These are phyloP conservation scores for Tetragnatha versicolor DNA, from an alignment of 1,140 invertebrate genomes.

Conservation along the genomic window DNA sequence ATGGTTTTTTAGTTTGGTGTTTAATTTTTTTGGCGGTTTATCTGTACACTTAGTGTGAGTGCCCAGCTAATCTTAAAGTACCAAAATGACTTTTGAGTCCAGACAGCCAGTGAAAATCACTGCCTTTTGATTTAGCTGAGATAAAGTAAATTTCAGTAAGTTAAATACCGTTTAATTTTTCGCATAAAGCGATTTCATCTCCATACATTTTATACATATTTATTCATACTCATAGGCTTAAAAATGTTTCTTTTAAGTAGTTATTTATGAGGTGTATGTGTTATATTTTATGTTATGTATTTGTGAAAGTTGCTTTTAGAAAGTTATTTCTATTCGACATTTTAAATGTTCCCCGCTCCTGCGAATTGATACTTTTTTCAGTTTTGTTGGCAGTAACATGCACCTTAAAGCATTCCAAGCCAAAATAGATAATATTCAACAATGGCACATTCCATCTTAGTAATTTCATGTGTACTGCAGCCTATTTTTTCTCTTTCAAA, in stretches of 20 bases:
- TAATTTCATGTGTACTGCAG: constrained; percentile 47
- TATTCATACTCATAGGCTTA: constrained; percentile 38
- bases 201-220: constrained; percentile 13
- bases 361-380: constrained; percentile 37
- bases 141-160: constrained; percentile 17
- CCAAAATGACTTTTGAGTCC: neutral
- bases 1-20: too few species aligned
- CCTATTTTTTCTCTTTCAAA: constrained; percentile 43
- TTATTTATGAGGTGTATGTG: neutral
- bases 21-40: too few species aligned
- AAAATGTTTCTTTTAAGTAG: neutral
- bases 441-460: constrained; percentile 54
- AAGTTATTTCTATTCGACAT: constrained; percentile 8
- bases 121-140: constrained; percentile 48
- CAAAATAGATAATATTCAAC: constrained; percentile 51
- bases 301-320: neutral
- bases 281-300: constrained; percentile 9
- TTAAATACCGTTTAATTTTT: neutral
- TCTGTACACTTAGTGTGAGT: neutral
- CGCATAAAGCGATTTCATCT: neutral
- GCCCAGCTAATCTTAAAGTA: neutral
- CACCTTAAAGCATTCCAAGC: constrained; percentile 42
- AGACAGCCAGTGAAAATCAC: constrained; percentile 48
- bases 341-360: constrained; percentile 13
- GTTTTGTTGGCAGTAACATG: constrained; percentile 8